Evolutionary conservation across 2,888 invertebrate species (phyloP), one percentile per base, ranked within the genome.

Genomic region (Diplolepis rosae): DNA sequence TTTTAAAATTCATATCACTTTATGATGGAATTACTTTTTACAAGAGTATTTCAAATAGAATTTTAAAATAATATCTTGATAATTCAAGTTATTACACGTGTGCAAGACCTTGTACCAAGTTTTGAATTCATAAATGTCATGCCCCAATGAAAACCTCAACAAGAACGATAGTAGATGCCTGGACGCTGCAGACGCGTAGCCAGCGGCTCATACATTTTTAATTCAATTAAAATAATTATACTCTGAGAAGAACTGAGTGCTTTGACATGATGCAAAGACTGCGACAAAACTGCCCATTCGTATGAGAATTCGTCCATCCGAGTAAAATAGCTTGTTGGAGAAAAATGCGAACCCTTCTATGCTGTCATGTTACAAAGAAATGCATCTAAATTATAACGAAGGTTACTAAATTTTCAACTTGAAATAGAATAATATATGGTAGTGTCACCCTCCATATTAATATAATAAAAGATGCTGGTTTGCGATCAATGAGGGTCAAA

Each of bases 171-270:
- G 66, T 50, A 65, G 54, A 70, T 27, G 66, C 35, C 15, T 24
- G 65, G 67, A 74, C 71, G 70, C 69, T 67, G 70, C 72, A 68
- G 72, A 71, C 66, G 65, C 66, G 73, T 76, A 75, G 75, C 77
- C 76, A 79, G 78, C 74, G 77, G 78, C 72, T 81, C 81, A 83
- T 85, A 84, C 82, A 85, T 85, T 85, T 85, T 86, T 86, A 85
- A 85, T 85, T 86, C 83, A 85, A 83, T 84, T 86, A 86, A 86
- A 86, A 86, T 86, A 86, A 86, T 86, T 86, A 86, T 84, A 84
- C 85, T 85, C 84, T 86, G 84, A 84, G 84, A 83, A 85, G 83
- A 79, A 79, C 80, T 70, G 79, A 80, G 80, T 80, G 84, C 85
- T 86, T 86, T 85, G 86, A 86, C 84, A 83, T 80, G 80, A 82